Evolutionary conservation across 2,113 vertebrate genomes (phyloP), one percentile per base, ranked within the genome.

Genomic region (Martes martes): DNA sequence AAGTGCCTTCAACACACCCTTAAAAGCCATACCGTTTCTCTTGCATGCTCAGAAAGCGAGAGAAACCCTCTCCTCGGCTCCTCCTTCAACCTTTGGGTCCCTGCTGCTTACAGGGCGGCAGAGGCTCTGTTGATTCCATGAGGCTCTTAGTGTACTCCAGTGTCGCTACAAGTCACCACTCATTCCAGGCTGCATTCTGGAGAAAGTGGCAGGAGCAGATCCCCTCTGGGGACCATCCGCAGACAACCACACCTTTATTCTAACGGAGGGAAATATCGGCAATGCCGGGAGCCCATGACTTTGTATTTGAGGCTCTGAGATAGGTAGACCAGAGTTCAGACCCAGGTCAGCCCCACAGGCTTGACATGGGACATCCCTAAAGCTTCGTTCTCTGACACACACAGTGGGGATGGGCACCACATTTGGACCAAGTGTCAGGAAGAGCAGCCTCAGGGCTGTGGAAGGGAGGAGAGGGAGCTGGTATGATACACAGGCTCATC

Each of bases 381-480:
- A 42, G 9, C 33, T 92, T n/a, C 15, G 16, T 33, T 39, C 4
- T 6, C 31, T 11, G 19, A 47, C 31, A 10, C 0, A 0, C 14
- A 26, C 26, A 14, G 24, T 28, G 26, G 14, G 23, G 24, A 24
- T 1, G 0, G 8, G 2, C 6, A 28, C 9, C 8, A 0, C 2
- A 6, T 26, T 21, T 23, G 21, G 31, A 55, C 28, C 14, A 13
- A 33, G 6, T 16, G 19, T 47, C 6, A 1, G 50, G 19, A 36
- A 63, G 0, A 31, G n/a, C 33, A 59, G 2, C 13, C 5, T 10
- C 2, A 0, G 18, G 45, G 31, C 78, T 0, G 0, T 7, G 19
- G 26, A 61, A 31, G 11, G 23, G 33, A 36, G 16, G 33, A 45
- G 6, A 69, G 2, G 9, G 57, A 16, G 6, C 45, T 47, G 50